phyloP scores from a whole-genome alignment of 2,113 vertebrate species.

The Rhineura floridana region DNA sequence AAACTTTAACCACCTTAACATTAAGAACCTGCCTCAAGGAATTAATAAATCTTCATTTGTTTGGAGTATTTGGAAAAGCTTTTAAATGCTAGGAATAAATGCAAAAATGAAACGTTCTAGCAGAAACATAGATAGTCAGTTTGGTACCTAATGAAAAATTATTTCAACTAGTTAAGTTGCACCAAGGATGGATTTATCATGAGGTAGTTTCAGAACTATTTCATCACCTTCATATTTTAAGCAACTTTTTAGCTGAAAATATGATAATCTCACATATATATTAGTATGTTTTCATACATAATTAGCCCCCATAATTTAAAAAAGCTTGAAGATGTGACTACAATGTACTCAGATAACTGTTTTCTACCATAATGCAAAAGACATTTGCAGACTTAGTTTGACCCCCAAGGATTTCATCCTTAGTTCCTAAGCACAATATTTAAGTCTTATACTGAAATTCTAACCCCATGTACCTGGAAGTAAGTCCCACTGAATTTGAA shows the following conservation, averaged over 20 bases:
- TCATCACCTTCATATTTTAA: neutral
- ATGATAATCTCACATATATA: neutral
- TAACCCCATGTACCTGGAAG: no score
- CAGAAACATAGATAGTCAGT: neutral
- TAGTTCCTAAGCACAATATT: neutral
- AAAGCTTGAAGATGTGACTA: neutral
- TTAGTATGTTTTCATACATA: neutral
- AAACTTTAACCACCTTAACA: neutral
- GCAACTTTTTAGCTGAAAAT: neutral
- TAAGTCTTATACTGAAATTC: no score
- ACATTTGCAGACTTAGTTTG: neutral
- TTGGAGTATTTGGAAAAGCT: neutral
- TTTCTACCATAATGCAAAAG: neutral
- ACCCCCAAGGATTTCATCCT: neutral
- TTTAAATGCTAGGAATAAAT: slow-evolving; percentile 7
- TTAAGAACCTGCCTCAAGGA: slow-evolving; percentile 26
- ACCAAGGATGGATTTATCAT: neutral
- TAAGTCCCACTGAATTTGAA: neutral
- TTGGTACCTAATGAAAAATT: neutral
- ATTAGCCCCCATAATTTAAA: neutral
- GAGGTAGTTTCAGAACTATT: neutral
- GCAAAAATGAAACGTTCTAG: neutral
- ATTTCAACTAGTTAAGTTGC: neutral
- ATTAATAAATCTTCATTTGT: slow-evolving; percentile 3
- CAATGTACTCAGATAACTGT: neutral